Evolutionary conservation across 2,888 invertebrate genomes (phyloP).

Genomic region (Papilio gigon): DNA sequence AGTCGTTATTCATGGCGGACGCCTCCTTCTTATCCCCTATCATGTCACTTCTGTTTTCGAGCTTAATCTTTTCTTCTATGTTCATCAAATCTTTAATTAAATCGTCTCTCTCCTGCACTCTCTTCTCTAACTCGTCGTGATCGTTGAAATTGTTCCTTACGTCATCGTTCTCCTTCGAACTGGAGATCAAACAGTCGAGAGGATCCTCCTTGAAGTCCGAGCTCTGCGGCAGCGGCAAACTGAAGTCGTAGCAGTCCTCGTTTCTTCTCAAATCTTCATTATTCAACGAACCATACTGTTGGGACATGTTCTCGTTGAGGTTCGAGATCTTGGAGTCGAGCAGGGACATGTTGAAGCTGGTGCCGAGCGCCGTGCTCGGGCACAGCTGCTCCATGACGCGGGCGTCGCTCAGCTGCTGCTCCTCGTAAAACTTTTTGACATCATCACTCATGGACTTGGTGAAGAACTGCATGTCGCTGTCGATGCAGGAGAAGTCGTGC

Average conservation of each 20-base stretch:
- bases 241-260: slow-evolving; percentile 74
- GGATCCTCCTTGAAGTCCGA: slow-evolving; percentile 71
- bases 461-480: slow-evolving; percentile 77
- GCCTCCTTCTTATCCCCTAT: slow-evolving; percentile 49
- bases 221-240: slow-evolving; percentile 66
- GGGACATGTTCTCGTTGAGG: slow-evolving; percentile 63
- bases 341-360: slow-evolving; percentile 72
- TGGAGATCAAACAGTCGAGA: slow-evolving; percentile 72
- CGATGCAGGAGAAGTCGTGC: slow-evolving; percentile 75
- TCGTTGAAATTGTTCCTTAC: slow-evolving; percentile 58
- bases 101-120: slow-evolving; percentile 68
- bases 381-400: slow-evolving; percentile 72
- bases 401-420: slow-evolving; percentile 68
- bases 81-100: slow-evolving; percentile 77
- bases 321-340: slow-evolving; percentile 68
- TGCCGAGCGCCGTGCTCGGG: slow-evolving; percentile 70
- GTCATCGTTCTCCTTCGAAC: slow-evolving; percentile 64
- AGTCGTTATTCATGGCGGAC: slow-evolving; percentile 37
- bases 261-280: slow-evolving; percentile 69
- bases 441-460: slow-evolving; percentile 79
- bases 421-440: slow-evolving; percentile 77
- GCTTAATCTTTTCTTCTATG: slow-evolving; percentile 69
- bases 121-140: slow-evolving; percentile 57
- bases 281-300: slow-evolving; percentile 65
- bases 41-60: slow-evolving; percentile 51